Evolutionary conservation across 2,888 invertebrate species (phyloP).

Genomic region (Xestia ashworthii): DNA sequence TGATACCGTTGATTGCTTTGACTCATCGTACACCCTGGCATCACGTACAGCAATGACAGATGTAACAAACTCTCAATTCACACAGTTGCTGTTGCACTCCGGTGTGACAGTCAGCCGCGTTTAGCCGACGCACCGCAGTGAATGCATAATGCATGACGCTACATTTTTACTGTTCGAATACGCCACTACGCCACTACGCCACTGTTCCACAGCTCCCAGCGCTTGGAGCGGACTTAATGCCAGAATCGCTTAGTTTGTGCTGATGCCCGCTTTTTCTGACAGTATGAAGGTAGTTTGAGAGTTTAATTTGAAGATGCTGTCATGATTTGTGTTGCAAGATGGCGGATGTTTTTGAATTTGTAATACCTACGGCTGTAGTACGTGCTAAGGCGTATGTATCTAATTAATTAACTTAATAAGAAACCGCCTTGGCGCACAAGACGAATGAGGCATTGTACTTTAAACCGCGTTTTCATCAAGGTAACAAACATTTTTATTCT

Average conservation of each 20-base stretch:
- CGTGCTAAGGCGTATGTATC: background rate
- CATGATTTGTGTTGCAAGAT: constrained; percentile 35
- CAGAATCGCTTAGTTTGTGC: constrained; percentile 72
- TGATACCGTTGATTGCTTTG: background rate
- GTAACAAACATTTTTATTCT: background rate
- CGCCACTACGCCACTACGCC: constrained; percentile 39
- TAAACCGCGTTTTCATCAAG: background rate
- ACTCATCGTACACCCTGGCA: background rate
- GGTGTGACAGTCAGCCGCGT: constrained; percentile 62
- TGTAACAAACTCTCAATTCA: background rate
- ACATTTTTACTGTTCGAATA: constrained; percentile 74
- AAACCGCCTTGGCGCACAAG: too few relatives aligned
- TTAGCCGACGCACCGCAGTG: constrained; percentile 68
- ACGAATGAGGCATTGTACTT: too few relatives aligned
- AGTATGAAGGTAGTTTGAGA: constrained; percentile 50
- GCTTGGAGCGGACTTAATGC: constrained; percentile 63
- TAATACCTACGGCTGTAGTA: background rate
- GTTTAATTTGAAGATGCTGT: constrained; percentile 55
- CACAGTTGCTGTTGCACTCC: constrained; percentile 7
- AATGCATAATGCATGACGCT: constrained; percentile 77
- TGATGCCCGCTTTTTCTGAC: constrained; percentile 53
- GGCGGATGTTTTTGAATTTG: constrained; percentile 36
- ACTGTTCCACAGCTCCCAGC: constrained; percentile 49
- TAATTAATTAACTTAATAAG: background rate
- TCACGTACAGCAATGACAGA: background rate